Percentiles rank a stretch among this genome's conserved stretches.
Conservation (phyloP, 37 sponge, comb jelly and placozoan species). For the Spongia lamella region DNA sequence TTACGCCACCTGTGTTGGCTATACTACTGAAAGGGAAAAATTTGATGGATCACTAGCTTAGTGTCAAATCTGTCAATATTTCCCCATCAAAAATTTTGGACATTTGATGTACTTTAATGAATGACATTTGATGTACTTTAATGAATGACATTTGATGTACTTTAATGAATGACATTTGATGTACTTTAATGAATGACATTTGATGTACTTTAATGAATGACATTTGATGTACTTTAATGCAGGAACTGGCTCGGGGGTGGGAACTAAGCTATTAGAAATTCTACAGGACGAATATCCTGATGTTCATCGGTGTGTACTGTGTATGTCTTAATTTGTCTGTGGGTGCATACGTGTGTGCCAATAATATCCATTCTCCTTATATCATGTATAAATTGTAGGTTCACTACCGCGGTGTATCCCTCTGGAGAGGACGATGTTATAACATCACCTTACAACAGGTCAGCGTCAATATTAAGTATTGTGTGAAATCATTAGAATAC, state of each 20-base stretch:
- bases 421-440: constrained; percentile 97
- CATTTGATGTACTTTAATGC: background rate
- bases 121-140: too few species aligned
- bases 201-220: too few species aligned
- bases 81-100: too few species aligned
- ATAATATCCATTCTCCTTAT: background rate
- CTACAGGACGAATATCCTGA: constrained; percentile 89
- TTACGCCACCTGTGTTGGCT: too few species aligned
- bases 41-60: too few species aligned
- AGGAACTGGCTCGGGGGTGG: constrained; percentile 98
- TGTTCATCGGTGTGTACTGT: constrained; percentile 60
- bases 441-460: constrained; percentile 98
- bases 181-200: too few species aligned
- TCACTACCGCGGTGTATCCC: constrained; percentile 90
- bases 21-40: too few species aligned
- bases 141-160: too few species aligned
- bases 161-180: too few species aligned
- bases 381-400: too few species aligned
- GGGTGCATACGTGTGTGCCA: background rate
- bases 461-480: background rate
- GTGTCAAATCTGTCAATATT: too few species aligned
- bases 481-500: background rate
- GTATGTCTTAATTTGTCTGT: background rate
- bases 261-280: constrained; percentile 78
- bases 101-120: too few species aligned